These are phyloP conservation scores for Thinocorus orbignyianus DNA, from an alignment of 2,113 vertebrate genomes.

Conservation along the genomic window DNA sequence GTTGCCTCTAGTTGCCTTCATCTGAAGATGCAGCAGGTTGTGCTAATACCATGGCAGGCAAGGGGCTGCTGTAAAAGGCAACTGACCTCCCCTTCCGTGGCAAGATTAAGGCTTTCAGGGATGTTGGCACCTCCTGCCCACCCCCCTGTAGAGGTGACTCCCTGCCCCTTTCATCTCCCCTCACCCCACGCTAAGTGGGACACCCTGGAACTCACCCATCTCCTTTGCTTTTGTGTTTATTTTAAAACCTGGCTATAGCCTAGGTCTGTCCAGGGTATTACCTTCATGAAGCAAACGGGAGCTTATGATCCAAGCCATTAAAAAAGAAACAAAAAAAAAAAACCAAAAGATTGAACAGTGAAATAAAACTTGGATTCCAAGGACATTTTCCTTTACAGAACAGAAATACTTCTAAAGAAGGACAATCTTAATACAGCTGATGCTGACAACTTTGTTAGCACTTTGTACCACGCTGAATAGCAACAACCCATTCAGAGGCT, in stretches of 20 bases:
- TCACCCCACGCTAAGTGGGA: accelerated
- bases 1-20: neutral
- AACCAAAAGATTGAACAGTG: neutral
- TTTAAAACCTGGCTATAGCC: neutral
- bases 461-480: accelerated
- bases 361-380: neutral
- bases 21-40: neutral
- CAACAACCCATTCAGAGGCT: neutral
- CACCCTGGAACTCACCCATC: neutral
- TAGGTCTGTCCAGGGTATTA: neutral
- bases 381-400: neutral
- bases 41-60: neutral
- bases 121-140: neutral
- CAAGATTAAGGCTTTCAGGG: neutral
- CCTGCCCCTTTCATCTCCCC: neutral
- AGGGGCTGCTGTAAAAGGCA: neutral
- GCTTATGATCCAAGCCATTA: neutral
- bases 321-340: neutral
- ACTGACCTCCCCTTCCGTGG: accelerated
- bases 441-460: neutral
- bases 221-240: neutral
- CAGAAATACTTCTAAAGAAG: neutral
- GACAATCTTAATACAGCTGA: neutral
- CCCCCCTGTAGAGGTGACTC: neutral
- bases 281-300: neutral